Percentiles rank a stretch among this genome's conserved stretches.
These are phyloP conservation scores for Nycticryphes semicollaris DNA, from an alignment of 2,113 vertebrate species.

Conservation along the genomic window DNA sequence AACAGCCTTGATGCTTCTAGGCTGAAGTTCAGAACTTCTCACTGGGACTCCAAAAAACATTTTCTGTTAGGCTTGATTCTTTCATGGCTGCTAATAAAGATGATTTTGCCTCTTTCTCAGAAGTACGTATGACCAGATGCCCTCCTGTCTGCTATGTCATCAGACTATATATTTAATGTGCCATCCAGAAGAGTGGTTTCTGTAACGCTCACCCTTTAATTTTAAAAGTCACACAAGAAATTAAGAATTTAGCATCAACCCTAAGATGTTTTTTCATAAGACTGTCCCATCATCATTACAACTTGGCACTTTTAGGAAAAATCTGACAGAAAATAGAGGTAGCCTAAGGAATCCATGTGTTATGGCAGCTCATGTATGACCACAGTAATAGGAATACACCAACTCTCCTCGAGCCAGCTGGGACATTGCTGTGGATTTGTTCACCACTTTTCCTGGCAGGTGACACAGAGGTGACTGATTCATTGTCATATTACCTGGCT, in stretches of 20 bases:
- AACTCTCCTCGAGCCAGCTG: background rate
- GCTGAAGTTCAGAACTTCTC: background rate
- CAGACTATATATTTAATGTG: accelerated
- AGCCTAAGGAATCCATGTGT: background rate
- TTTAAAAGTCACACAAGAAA: background rate
- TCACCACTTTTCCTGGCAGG: background rate
- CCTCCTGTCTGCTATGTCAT: background rate
- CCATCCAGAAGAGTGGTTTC: background rate
- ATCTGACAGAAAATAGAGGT: background rate
- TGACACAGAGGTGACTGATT: background rate
- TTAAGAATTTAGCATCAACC: background rate
- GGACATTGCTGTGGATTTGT: background rate
- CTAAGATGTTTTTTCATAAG: background rate
- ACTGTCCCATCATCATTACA: background rate
- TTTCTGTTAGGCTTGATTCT: background rate
- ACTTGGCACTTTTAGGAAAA: background rate
- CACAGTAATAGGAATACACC: accelerated
- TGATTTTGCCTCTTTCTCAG: background rate
- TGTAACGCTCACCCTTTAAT: accelerated
- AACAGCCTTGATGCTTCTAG: background rate
- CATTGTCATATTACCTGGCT: background rate
- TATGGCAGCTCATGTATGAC: accelerated
- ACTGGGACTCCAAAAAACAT: background rate
- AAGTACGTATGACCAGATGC: background rate
- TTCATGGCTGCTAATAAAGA: background rate